Percentiles rank a stretch among this genome's conserved stretches.
phyloP scores from a whole-genome alignment of 35 echinoderm and acorn worm genomes.

The Heliocidaris tuberculata region DNA sequence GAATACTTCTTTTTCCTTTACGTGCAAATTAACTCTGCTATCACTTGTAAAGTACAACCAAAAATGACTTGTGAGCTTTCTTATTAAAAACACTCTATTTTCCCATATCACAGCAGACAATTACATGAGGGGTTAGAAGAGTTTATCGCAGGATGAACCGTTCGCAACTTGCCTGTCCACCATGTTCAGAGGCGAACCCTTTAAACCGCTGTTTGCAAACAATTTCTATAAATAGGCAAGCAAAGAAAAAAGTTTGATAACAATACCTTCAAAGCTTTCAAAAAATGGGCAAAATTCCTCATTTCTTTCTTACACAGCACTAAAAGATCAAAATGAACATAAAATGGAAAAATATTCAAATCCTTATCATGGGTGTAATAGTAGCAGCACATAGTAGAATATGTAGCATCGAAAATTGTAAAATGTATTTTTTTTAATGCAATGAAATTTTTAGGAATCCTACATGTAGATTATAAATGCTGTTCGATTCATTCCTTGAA shows the following conservation, averaged over 20 bases:
- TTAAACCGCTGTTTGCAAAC: constrained; percentile 7
- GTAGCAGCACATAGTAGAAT: neutral
- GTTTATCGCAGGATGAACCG: neutral
- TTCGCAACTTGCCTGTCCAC: constrained; percentile 18
- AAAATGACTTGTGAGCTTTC: neutral
- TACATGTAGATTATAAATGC: neutral
- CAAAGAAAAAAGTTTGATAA: neutral
- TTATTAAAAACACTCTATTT: neutral
- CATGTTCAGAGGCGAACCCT: neutral
- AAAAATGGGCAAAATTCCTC: neutral
- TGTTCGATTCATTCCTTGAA: neutral
- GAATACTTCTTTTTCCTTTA: no score
- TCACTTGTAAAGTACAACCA: no score
- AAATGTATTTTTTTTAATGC: neutral
- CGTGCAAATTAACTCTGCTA: no score
- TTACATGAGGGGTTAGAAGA: neutral
- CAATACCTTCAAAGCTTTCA: constrained; percentile 3
- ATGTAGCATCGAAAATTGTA: neutral
- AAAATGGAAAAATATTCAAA: neutral
- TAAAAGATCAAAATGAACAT: constrained; percentile 2
- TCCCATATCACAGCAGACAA: neutral
- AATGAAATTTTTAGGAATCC: neutral
- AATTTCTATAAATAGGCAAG: constrained; percentile 17
- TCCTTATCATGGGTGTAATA: neutral
- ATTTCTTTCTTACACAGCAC: constrained; percentile 27